A percentile compares a stretch with the other conserved stretches of the same genome.
phyloP scores from a whole-genome alignment of 2,797 vertebrate species.

The Gadopsis bispinosus region DNA sequence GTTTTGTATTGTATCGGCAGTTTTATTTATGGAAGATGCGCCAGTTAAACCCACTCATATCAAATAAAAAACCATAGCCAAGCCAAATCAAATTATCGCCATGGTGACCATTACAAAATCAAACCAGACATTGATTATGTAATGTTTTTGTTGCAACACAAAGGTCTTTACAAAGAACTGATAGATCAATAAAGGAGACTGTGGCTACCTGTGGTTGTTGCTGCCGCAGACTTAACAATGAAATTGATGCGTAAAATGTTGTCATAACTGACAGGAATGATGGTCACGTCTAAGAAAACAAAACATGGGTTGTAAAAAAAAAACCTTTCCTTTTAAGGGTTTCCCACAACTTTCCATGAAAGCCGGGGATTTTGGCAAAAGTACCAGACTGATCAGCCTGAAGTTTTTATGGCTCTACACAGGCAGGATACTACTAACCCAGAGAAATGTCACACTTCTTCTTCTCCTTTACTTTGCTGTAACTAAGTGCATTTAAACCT shows the following conservation, averaged over 20 bases:
- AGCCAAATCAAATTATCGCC: constrained; percentile 16
- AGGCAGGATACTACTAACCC: not conserved
- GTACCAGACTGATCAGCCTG: not conserved
- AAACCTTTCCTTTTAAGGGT: constrained; percentile 17
- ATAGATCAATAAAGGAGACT: not conserved
- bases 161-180: constrained; percentile 26
- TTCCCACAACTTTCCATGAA: constrained; percentile 16
- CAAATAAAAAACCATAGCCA: not conserved
- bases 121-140: constrained; percentile 21
- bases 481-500: not conserved
- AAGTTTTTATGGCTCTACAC: constrained; percentile 3
- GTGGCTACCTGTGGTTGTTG: not conserved
- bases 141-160: constrained; percentile 24
- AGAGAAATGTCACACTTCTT: not conserved
- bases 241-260: constrained; percentile 37
- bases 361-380: constrained; percentile 9
- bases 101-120: constrained; percentile 19
- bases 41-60: constrained; percentile 16
- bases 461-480: not conserved
- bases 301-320: constrained; percentile 17
- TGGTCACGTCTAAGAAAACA: constrained; percentile 36
- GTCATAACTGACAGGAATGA: constrained; percentile 35
- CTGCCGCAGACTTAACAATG: constrained; percentile 1
- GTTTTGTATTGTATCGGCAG: constrained; percentile 22
- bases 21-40: constrained; percentile 41